phyloP scores from a whole-genome alignment of 2,888 invertebrate species.

The Andricus curvator region DNA sequence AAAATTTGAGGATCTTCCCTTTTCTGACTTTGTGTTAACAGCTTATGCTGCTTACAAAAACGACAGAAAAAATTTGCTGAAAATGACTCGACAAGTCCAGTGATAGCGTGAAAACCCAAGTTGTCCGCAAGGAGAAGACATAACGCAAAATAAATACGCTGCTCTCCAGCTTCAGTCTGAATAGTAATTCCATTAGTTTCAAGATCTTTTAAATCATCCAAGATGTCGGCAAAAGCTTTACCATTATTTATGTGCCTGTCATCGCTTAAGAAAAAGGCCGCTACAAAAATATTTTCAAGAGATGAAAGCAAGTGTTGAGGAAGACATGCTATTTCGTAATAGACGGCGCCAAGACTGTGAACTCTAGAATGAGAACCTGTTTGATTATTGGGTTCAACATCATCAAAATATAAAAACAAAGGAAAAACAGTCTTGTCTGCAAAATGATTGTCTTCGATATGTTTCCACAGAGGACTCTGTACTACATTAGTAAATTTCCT shows the following conservation, averaged over 20 bases:
- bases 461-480: slow-evolving; percentile 51
- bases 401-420: slow-evolving; percentile 51
- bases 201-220: slow-evolving; percentile 49
- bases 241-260: no score
- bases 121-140: no score
- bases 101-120: no score
- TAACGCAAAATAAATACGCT: no score
- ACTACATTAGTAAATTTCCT: slow-evolving; percentile 48
- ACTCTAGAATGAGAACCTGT: slow-evolving; percentile 49
- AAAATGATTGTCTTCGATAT: slow-evolving; percentile 41
- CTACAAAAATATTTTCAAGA: no score
- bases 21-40: not conserved
- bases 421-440: slow-evolving; percentile 45
- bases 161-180: not conserved
- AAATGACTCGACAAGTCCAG: not conserved
- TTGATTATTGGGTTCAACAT: slow-evolving; percentile 52
- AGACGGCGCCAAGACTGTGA: slow-evolving; percentile 51
- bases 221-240: not conserved
- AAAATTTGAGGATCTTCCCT: not conserved
- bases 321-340: slow-evolving; percentile 10
- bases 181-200: slow-evolving; percentile 49
- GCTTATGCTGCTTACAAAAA: not conserved
- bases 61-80: slow-evolving; percentile 4
- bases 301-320: no score
- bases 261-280: no score